These are phyloP conservation scores for Monochamus saltuarius DNA, from an alignment of 1,140 invertebrate genomes.

Conservation along the genomic window DNA sequence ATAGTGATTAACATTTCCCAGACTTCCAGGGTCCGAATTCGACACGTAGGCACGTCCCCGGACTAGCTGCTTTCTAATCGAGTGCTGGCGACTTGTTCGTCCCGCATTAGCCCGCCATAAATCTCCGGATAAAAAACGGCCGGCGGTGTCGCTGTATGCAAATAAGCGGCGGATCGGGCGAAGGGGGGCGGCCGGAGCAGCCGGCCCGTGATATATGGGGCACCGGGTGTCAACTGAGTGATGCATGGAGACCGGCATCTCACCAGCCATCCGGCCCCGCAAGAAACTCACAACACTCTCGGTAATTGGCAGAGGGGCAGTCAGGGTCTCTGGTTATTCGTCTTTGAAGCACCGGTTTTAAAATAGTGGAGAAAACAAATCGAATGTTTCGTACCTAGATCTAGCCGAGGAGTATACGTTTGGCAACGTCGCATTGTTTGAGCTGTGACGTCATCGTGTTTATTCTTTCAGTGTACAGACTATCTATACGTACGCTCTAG, in stretches of 20 bases:
- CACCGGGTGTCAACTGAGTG: slow-evolving; percentile 53
- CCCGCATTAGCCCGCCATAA: slow-evolving; percentile 50
- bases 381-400: too few relatives aligned
- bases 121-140: slow-evolving; percentile 46
- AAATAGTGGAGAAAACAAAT: too few relatives aligned
- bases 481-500: too few relatives aligned
- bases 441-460: too few relatives aligned
- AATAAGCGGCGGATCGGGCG: slow-evolving; percentile 33
- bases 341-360: too few relatives aligned
- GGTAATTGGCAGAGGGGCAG: slow-evolving; percentile 32
- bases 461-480: too few relatives aligned
- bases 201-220: slow-evolving; percentile 52
- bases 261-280: slow-evolving; percentile 17
- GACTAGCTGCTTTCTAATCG: slow-evolving; percentile 21
- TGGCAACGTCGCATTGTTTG: too few relatives aligned
- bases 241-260: slow-evolving; percentile 50
- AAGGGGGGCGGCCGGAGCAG: slow-evolving; percentile 20
- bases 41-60: too few relatives aligned
- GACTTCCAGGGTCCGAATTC: too few relatives aligned
- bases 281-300: slow-evolving; percentile 30
- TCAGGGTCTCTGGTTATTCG: background rate
- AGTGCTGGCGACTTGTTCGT: slow-evolving; percentile 29
- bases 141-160: slow-evolving; percentile 49
- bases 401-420: too few relatives aligned
- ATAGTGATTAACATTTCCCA: too few relatives aligned